These are phyloP conservation scores for Brotula barbata DNA, from an alignment of 2,797 vertebrate genomes.

Conservation along the genomic window DNA sequence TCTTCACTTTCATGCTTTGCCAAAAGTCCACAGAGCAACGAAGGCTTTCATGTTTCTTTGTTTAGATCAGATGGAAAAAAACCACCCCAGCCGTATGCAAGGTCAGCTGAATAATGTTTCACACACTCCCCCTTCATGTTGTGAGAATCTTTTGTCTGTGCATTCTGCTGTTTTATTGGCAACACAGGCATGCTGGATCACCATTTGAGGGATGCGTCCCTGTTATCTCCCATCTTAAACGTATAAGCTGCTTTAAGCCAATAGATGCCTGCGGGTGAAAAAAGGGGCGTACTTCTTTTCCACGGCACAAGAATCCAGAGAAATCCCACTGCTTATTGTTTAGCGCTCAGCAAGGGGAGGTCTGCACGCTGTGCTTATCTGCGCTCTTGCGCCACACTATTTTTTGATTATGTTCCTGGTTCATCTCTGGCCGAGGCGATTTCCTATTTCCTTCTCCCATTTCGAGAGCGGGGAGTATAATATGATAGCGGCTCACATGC, in stretches of 20 bases:
- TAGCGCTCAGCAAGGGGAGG: constrained; percentile 52
- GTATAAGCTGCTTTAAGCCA: constrained; percentile 68
- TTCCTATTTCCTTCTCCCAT: constrained; percentile 70
- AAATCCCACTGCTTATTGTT: constrained; percentile 68
- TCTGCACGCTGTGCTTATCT: constrained; percentile 49
- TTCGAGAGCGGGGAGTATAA: constrained; percentile 62
- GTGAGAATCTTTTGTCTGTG: constrained; percentile 51
- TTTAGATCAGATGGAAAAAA: constrained; percentile 27
- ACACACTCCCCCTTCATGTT: constrained; percentile 29
- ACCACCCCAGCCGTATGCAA: constrained; percentile 31
- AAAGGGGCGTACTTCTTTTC: constrained; percentile 53
- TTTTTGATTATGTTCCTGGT: constrained; percentile 70
- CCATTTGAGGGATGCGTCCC: constrained; percentile 46
- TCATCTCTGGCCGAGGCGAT: constrained; percentile 69
- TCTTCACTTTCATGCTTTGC: constrained; percentile 2
- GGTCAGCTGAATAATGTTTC: constrained; percentile 56
- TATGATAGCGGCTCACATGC: constrained; percentile 64
- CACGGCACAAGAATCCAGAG: constrained; percentile 45
- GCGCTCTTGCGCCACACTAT: constrained; percentile 55
- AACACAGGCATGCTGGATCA: constrained; percentile 40
- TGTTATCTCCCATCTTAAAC: constrained; percentile 65
- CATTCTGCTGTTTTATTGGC: constrained; percentile 48
- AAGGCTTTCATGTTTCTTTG: constrained; percentile 25
- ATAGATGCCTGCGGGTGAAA: constrained; percentile 55
- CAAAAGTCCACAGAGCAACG: constrained; percentile 11